phyloP scores from a whole-genome alignment of 2,797 vertebrate species.

The Dryobates pubescens region DNA sequence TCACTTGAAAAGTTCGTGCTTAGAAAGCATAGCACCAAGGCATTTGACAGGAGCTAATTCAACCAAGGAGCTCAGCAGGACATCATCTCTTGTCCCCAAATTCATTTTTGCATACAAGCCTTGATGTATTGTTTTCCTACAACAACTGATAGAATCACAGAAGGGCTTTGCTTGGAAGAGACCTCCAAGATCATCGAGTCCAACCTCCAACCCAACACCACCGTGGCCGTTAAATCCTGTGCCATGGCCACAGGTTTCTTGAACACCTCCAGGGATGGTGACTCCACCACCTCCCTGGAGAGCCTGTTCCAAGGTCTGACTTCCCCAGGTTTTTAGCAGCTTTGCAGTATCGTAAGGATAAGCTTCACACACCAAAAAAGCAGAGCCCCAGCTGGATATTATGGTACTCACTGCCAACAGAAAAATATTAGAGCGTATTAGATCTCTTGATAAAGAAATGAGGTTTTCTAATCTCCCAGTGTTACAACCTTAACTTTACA shows the following conservation, averaged over 20 bases:
- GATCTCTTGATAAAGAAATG: constrained; percentile 34
- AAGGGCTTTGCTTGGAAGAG: too few relatives aligned
- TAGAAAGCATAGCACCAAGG: neutral
- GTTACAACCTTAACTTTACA: constrained; percentile 4
- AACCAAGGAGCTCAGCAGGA: neutral
- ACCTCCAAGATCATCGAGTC: too few relatives aligned
- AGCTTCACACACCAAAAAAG: neutral
- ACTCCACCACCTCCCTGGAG: too few relatives aligned
- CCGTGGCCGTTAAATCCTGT: too few relatives aligned
- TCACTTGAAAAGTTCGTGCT: neutral
- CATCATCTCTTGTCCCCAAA: neutral
- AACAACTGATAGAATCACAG: too few relatives aligned
- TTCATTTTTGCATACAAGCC: neutral
- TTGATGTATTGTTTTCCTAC: too few relatives aligned
- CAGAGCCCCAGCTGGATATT: neutral
- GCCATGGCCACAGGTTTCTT: too few relatives aligned
- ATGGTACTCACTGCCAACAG: neutral
- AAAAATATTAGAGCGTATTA: constrained; percentile 39
- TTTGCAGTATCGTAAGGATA: neutral
- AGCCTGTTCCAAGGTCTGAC: too few relatives aligned
- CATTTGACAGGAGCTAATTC: neutral
- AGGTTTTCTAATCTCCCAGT: constrained; percentile 34
- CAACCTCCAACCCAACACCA: too few relatives aligned
- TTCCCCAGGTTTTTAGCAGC: neutral
- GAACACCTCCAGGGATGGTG: too few relatives aligned